Evolutionary conservation across 2,113 vertebrate species (phyloP).

Genomic region (Sakesphorus luctuosus): DNA sequence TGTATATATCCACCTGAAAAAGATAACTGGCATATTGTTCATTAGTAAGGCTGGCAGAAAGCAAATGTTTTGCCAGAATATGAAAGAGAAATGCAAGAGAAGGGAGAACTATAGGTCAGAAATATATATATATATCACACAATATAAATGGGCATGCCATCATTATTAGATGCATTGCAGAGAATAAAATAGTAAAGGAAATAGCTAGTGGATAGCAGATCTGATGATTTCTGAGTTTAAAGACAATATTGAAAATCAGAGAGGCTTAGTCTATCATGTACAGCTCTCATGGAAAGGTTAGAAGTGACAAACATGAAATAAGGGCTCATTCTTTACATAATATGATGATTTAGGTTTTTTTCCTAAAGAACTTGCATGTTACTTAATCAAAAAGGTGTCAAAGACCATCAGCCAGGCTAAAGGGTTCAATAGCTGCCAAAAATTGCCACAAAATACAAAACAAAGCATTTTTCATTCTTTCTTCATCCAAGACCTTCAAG

Average conservation of each 20-base stretch:
- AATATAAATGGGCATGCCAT: not conserved
- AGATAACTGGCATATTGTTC: not conserved
- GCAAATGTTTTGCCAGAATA: not conserved
- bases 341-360: not conserved
- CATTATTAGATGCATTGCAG: not conserved
- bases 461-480: not conserved
- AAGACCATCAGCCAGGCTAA: not conserved
- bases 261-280: not conserved
- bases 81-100: not conserved
- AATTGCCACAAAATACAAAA: not conserved
- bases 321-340: not conserved
- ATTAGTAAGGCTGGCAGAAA: not conserved
- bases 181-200: not conserved
- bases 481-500: not conserved
- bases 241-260: not conserved
- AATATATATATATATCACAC: not conserved
- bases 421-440: not conserved
- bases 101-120: not conserved
- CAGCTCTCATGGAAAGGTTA: not conserved
- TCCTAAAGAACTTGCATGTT: not conserved
- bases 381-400: not conserved
- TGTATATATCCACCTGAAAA: not conserved
- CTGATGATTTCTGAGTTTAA: not conserved
- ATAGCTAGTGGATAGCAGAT: not conserved
- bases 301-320: not conserved